These are phyloP conservation scores for Catamblyrhynchus diadema DNA, from an alignment of 2,797 vertebrate genomes.

Conservation along the genomic window DNA sequence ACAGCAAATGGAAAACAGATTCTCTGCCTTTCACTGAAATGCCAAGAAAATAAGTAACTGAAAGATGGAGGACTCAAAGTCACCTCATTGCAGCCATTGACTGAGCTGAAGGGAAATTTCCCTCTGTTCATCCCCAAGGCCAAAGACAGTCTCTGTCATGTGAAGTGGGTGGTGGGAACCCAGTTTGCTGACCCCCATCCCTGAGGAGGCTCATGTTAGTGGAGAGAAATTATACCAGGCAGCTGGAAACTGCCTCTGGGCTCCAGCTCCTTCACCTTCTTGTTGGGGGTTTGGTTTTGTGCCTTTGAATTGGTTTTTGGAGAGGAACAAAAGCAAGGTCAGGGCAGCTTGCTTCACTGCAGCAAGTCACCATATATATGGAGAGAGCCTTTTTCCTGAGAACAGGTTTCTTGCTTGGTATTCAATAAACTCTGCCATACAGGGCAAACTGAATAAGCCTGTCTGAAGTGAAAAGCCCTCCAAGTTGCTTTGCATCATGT, in stretches of 20 bases:
- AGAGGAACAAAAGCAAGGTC: not conserved
- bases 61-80: slow-evolving; percentile 49
- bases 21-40: slow-evolving; percentile 59
- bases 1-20: slow-evolving; percentile 79
- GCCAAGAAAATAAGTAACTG: slow-evolving; percentile 55
- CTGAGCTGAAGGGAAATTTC: not conserved
- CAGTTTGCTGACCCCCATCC: not conserved
- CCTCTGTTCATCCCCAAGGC: not conserved
- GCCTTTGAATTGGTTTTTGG: not conserved
- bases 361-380: not conserved
- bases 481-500: not conserved
- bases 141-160: not conserved
- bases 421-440: not conserved
- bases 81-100: not conserved
- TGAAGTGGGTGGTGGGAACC: not conserved
- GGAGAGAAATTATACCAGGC: not conserved
- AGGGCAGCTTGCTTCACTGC: not conserved
- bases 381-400: not conserved
- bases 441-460: not conserved
- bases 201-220: not conserved
- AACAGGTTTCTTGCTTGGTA: not conserved
- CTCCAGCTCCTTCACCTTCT: not conserved
- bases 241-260: not conserved
- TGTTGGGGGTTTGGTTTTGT: not conserved
- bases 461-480: slow-evolving; percentile 1